A percentile compares a stretch with the other conserved stretches of the same genome.
Evolutionary conservation across 2,888 invertebrate genomes (phyloP).

Genomic region (Drosophila paramelanica): DNA sequence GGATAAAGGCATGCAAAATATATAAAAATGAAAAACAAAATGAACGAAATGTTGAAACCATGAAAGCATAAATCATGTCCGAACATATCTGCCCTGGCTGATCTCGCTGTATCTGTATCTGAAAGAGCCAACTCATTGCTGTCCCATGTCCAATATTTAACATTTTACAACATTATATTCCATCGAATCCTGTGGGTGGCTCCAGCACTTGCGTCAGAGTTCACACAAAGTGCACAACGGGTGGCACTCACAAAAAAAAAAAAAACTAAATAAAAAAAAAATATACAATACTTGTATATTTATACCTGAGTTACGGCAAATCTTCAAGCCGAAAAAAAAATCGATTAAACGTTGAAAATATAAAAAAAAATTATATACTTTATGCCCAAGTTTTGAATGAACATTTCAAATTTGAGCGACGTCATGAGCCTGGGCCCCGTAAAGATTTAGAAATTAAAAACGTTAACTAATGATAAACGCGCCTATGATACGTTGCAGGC

Average conservation of each 20-base stretch:
- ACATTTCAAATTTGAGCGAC: constrained; percentile 53
- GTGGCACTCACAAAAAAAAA: constrained; percentile 30
- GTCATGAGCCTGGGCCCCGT: constrained; percentile 55
- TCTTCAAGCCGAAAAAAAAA: constrained; percentile 67
- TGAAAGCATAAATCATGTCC: constrained; percentile 67
- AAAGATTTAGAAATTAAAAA: constrained; percentile 62
- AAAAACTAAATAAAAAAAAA: neutral
- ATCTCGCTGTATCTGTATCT: constrained; percentile 3
- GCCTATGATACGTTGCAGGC: constrained; percentile 38
- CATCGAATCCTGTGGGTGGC: constrained; percentile 73
- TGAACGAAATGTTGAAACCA: constrained; percentile 17
- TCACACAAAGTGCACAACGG: constrained; percentile 67
- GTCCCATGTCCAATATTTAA: constrained; percentile 37
- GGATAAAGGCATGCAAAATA: constrained; percentile 64
- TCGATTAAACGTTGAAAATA: constrained; percentile 76
- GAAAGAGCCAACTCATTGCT: constrained; percentile 67
- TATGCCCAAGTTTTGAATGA: constrained; percentile 59
- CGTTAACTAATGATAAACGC: constrained; percentile 68
- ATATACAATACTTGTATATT: constrained; percentile 1
- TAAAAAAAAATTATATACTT: neutral
- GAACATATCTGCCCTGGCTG: no score
- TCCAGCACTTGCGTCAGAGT: constrained; percentile 60
- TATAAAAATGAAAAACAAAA: constrained; percentile 16
- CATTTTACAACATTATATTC: constrained; percentile 41
- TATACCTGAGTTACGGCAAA: constrained; percentile 37